A percentile compares a stretch with the other conserved stretches of the same genome.
Conservation (phyloP, 1,140 invertebrate species). For the Drosophila eugracilis region DNA sequence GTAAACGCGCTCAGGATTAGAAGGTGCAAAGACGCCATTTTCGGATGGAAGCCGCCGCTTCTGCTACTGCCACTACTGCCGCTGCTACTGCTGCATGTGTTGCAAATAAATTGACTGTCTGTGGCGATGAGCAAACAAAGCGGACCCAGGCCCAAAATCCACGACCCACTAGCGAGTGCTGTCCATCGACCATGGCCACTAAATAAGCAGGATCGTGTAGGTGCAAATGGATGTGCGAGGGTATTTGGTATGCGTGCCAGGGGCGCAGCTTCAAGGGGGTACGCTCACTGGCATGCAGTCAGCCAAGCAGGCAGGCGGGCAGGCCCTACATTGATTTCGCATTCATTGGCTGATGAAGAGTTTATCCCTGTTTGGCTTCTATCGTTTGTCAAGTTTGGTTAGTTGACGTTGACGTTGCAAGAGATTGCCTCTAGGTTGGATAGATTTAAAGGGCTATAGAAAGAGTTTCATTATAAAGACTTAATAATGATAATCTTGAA, state of each 20-base stretch:
- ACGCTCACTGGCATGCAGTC: no score
- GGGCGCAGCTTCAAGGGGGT: constrained; percentile 22
- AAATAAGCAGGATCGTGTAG: constrained; percentile 72
- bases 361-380: constrained; percentile 7
- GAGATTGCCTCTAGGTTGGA: not conserved
- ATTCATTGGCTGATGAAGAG: constrained; percentile 34
- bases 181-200: constrained; percentile 54
- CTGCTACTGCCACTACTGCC: constrained; percentile 3
- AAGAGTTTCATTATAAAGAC: no score
- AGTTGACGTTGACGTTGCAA: not conserved
- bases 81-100: constrained; percentile 58
- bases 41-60: constrained; percentile 18
- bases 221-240: constrained; percentile 61
- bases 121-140: constrained; percentile 68
- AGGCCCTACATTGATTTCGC: constrained; percentile 26
- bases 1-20: constrained; percentile 56
- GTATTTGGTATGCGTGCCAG: constrained; percentile 41
- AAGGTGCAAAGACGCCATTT: constrained; percentile 71
- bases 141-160: constrained; percentile 20
- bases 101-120: constrained; percentile 82
- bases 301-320: no score
- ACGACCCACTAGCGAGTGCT: constrained; percentile 14
- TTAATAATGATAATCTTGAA: not conserved
- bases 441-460: not conserved
- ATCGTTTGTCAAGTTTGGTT: not conserved